These are phyloP conservation scores for Climacteris rufus DNA, from an alignment of 2,113 vertebrate genomes.

Conservation along the genomic window DNA sequence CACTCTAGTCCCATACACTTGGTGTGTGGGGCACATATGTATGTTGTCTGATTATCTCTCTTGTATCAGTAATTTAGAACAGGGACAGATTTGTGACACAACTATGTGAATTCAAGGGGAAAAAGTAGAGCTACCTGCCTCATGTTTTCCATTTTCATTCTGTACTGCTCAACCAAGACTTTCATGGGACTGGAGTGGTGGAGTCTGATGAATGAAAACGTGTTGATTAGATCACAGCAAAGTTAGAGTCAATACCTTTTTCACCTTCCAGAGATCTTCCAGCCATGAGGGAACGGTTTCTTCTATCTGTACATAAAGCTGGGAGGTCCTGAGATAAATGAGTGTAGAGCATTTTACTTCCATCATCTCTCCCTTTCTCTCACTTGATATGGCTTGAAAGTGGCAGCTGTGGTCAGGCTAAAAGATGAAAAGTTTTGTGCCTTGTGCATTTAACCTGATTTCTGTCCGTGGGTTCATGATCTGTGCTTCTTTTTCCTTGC, in stretches of 20 bases:
- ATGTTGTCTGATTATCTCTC: background rate
- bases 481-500: background rate
- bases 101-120: background rate
- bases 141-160: background rate
- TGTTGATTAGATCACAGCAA: background rate
- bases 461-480: background rate
- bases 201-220: background rate
- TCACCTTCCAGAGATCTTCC: background rate
- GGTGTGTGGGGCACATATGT: accelerated
- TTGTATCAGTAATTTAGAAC: background rate
- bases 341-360: background rate
- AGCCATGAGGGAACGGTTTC: background rate
- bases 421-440: background rate
- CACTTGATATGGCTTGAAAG: background rate
- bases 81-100: background rate
- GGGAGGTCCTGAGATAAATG: background rate
- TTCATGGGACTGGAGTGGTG: background rate
- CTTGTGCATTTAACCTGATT: background rate
- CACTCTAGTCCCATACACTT: background rate
- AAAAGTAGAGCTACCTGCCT: background rate
- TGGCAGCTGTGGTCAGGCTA: background rate
- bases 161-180: background rate
- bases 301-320: background rate
- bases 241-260: background rate
- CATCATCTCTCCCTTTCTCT: background rate